Conservation (phyloP, 1,140 invertebrate genomes). For the Akabosia matsudoensis region DNA sequence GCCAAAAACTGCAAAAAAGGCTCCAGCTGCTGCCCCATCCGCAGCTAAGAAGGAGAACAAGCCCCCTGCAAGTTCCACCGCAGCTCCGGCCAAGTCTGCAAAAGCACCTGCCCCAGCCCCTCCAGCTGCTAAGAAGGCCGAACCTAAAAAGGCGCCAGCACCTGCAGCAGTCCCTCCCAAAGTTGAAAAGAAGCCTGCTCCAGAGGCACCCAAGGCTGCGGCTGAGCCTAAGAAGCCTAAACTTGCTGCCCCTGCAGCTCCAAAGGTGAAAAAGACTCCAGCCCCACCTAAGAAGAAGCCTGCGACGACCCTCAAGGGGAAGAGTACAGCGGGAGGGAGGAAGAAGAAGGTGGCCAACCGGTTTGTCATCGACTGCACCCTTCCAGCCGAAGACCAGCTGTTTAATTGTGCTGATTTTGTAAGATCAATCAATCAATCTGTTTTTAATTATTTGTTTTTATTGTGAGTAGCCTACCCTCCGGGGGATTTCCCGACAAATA, state of each 20-base stretch:
- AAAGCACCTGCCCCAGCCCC: background rate
- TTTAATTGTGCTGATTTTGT: conserved; percentile 95
- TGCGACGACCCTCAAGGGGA: conserved; percentile 74
- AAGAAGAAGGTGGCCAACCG: conserved; percentile 88
- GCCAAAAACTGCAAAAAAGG: too few relatives aligned
- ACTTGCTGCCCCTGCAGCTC: conserved; percentile 16
- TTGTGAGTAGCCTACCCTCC: too few relatives aligned
- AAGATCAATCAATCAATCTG: conserved; percentile 56
- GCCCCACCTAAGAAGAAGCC: conserved; percentile 60
- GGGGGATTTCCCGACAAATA: too few relatives aligned
- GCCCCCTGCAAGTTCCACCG: conserved; percentile 28
- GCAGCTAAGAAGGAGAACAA: conserved; percentile 25
- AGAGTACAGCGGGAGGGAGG: conserved; percentile 58
- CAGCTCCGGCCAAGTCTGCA: too few relatives aligned
- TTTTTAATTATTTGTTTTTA: background rate
- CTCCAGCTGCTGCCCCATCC: conserved; percentile 33
- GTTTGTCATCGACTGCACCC: conserved; percentile 95
- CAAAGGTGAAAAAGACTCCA: conserved; percentile 8
- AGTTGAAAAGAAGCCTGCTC: conserved; percentile 17
- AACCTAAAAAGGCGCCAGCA: conserved; percentile 23
- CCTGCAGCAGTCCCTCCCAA: conserved; percentile 2
- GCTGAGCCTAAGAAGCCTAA: conserved; percentile 29
- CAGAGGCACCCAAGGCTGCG: background rate
- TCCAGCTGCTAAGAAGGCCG: background rate
- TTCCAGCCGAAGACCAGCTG: conserved; percentile 98